Evolutionary conservation across 2,797 vertebrate genomes (phyloP).

Genomic region (Argentina silus): DNA sequence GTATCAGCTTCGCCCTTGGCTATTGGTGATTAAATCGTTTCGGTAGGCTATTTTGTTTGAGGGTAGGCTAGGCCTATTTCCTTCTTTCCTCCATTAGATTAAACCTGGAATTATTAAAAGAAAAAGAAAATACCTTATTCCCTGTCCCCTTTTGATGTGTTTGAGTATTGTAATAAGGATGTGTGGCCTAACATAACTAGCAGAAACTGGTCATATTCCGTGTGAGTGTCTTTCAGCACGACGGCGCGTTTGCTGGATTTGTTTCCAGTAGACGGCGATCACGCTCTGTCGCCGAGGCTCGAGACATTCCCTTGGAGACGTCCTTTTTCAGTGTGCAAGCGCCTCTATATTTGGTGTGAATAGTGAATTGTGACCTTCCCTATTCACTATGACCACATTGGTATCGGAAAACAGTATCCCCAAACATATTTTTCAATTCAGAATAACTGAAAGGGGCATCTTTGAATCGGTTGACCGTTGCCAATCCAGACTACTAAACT

Average conservation of each 20-base stretch:
- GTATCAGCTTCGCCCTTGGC: no score
- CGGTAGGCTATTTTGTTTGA: no score
- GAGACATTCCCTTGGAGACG: neutral
- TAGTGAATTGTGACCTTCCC: conserved; percentile 2
- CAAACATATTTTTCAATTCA: neutral
- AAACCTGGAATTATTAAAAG: neutral
- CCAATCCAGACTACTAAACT: neutral
- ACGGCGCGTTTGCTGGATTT: neutral
- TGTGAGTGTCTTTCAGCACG: conserved; percentile 18
- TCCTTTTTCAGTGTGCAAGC: neutral
- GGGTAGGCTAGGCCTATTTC: no score
- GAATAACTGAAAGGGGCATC: neutral
- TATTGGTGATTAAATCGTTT: no score
- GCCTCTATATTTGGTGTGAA: neutral
- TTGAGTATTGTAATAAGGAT: no score
- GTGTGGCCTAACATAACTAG: no score
- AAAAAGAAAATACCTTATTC: neutral
- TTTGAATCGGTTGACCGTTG: neutral
- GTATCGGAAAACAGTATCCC: neutral
- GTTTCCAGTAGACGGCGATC: conserved; percentile 30
- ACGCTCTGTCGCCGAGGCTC: conserved; percentile 24
- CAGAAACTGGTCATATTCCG: no score
- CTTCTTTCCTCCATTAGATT: no score
- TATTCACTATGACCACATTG: neutral
- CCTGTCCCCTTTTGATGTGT: no score